Evolutionary conservation across 2,797 vertebrate genomes (phyloP).

Genomic region (Pogonophryne albipinna): DNA sequence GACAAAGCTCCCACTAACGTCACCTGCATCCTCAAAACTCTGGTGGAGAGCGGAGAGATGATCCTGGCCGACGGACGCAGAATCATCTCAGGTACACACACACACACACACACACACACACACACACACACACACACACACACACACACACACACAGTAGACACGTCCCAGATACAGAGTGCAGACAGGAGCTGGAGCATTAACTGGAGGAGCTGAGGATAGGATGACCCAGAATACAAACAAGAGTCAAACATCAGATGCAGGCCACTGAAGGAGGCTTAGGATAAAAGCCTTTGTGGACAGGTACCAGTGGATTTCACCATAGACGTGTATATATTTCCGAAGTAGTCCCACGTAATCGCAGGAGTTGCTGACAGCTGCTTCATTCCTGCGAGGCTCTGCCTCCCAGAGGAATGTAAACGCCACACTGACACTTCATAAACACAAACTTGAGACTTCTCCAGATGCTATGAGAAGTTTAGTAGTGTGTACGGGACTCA

Average conservation of each 20-base stretch:
- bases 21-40: slow-evolving; percentile 97
- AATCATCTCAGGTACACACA: slow-evolving; percentile 89
- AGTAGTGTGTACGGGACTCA: slow-evolving; percentile 1
- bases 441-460: slow-evolving; percentile 38
- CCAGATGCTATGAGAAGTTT: neutral
- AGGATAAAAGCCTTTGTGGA: slow-evolving; percentile 67
- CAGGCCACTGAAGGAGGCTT: slow-evolving; percentile 33
- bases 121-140: neutral
- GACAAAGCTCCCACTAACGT: slow-evolving; percentile 99
- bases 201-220: slow-evolving; percentile 23
- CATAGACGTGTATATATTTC: slow-evolving; percentile 39
- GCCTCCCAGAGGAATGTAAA: slow-evolving; percentile 57
- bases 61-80: slow-evolving; percentile 95
- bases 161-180: slow-evolving; percentile 35
- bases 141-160: slow-evolving; percentile 14
- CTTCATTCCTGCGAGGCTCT: slow-evolving; percentile 21
- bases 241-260: slow-evolving; percentile 29
- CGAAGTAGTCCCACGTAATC: slow-evolving; percentile 15
- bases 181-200: slow-evolving; percentile 15
- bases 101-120: neutral
- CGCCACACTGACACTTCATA: slow-evolving; percentile 19
- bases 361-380: slow-evolving; percentile 16
- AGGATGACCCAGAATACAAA: slow-evolving; percentile 46
- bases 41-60: slow-evolving; percentile 98
- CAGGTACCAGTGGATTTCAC: slow-evolving; percentile 40